These are phyloP conservation scores for Poliocrania exsul DNA, from an alignment of 2,797 vertebrate genomes.

Conservation along the genomic window DNA sequence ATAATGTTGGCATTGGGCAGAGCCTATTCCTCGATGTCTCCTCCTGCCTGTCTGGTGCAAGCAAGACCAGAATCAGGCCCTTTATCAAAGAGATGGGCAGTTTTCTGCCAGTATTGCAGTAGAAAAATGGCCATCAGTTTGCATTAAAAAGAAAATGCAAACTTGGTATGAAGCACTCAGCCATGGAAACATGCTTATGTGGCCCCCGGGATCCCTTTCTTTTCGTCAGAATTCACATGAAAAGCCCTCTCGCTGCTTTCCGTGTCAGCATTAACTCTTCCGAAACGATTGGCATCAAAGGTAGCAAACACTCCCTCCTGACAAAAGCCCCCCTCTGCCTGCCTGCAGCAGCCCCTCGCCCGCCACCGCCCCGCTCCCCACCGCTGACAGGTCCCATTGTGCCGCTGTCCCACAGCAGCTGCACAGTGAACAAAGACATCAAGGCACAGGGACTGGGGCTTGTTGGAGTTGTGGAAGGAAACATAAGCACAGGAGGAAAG, in stretches of 20 bases:
- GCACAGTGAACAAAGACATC: constrained; percentile 34
- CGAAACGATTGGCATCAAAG: constrained; percentile 18
- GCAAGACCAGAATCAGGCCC: neutral
- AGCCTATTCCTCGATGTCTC: neutral
- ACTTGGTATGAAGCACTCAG: neutral
- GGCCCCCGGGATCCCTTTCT: constrained; percentile 23
- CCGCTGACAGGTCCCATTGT: neutral
- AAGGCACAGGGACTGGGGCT: neutral
- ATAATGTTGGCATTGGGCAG: neutral
- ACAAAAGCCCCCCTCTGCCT: constrained; percentile 14
- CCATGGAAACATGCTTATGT: neutral
- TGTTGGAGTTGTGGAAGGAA: constrained; percentile 19
- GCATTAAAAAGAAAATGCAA: neutral
- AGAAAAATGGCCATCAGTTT: neutral
- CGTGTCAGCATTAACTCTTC: constrained; percentile 8
- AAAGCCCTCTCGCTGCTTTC: neutral
- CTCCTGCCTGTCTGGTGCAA: neutral
- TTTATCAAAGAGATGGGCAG: neutral
- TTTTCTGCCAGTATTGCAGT: neutral
- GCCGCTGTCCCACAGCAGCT: neutral
- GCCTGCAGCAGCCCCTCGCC: neutral
- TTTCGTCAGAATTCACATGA: neutral
- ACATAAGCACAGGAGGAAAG: constrained; percentile 19
- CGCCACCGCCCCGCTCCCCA: neutral
- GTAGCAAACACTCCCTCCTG: constrained; percentile 12